Base-by-base conservation (phyloP, 1,140 invertebrate genomes). In the Arion vulgaris region DNA sequence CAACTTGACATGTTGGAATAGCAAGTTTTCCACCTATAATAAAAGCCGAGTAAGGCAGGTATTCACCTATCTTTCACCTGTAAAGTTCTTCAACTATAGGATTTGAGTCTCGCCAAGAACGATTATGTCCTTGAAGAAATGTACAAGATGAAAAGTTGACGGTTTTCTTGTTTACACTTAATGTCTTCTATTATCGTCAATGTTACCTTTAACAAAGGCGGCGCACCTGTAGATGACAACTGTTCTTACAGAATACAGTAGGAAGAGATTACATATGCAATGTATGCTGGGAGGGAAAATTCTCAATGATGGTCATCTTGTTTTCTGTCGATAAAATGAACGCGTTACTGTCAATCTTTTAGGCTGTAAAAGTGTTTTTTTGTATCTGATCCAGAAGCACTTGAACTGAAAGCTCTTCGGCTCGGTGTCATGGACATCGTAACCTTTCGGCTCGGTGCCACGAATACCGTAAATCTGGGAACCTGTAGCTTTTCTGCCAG, bases 1-100 rank as follows among this genome's bases (percentile, higher is more conserved):
- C 57, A 62, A 62, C 62, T 66, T 66, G 62, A 66, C 62, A 66
- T 66, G 28, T 66, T 66, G 62, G 62, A 5, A 66, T 13, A 66
- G 62, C 28, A 34, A 66, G 62, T 34, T 11, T 66, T 66, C 28
- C 62, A 66, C 62, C 62, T 28, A 15, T 66, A 34, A 11, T 66
- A 17, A 66, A 66, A 15, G 62, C 5, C n/a, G 11, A 28, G 62
- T 7, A 5, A 66, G 62, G 28, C 62, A 28, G n/a, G 62, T 32
- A 66, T 66, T 66, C 62, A 32, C 32, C 62, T 32, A 32, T 28
- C 62, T 66, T 66, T 66, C 62, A 66, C 1, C 5, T 32, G 28
- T 66, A 34, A 28, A 2, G 1, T 28, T 28, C 62, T 66, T 66
- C 62, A 66, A 17, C 28, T 32, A 23, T 32, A 66, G 62, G 28